Evolutionary conservation across 1,140 invertebrate species (phyloP).

Genomic region (Drosophila sproati): DNA sequence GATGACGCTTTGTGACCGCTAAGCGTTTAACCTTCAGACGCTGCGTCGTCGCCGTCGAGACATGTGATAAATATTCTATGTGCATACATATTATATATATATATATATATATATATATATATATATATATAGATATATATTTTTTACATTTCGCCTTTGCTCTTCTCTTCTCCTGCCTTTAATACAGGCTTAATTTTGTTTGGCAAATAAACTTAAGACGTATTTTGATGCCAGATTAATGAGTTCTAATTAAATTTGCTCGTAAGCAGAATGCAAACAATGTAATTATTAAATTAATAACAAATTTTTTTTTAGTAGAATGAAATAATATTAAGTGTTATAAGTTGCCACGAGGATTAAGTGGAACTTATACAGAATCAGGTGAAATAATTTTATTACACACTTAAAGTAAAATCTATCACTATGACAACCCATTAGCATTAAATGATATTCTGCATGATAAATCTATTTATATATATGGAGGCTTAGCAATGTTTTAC

Average conservation of each 20-base stretch:
- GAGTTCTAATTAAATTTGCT: conserved; percentile 44
- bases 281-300: not conserved
- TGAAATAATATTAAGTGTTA: not conserved
- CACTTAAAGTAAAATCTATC: no score
- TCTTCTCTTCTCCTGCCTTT: conserved; percentile 38
- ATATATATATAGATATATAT: conserved; percentile 10
- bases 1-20: conserved; percentile 77
- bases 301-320: not conserved
- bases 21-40: conserved; percentile 74
- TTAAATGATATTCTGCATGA: no score
- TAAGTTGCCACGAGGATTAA: no score
- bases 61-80: conserved; percentile 33
- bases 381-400: no score
- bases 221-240: conserved; percentile 71
- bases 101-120: conserved; percentile 33
- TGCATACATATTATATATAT: conserved; percentile 29
- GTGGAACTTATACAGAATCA: no score
- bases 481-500: not conserved
- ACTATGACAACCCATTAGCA: no score
- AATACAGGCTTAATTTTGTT: conserved; percentile 64
- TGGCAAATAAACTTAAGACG: conserved; percentile 69
- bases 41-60: conserved; percentile 36
- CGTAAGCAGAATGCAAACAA: not conserved
- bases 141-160: conserved; percentile 68
- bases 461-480: not conserved